Base-by-base conservation (phyloP, 2,113 vertebrate species). In the Shinisaurus crocodilurus region DNA sequence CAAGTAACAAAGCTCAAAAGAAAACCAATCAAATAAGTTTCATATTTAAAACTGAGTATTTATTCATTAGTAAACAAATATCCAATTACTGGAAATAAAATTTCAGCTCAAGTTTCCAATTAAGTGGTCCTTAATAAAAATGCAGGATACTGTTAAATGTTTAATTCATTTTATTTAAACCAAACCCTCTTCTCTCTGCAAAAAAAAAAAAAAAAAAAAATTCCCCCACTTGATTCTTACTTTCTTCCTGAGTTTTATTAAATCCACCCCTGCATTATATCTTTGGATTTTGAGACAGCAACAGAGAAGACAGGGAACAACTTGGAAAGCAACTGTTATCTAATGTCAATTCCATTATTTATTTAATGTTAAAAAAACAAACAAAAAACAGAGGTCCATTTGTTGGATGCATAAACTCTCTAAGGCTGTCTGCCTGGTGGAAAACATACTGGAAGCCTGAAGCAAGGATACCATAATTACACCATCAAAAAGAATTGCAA, bases 391-490 rank as follows among this genome's bases (percentile, higher is more conserved):
- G 60, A 70, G 80, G 77, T n/a, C 80, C 93, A 90, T 92, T 90
- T 90, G 29, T 88, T 84, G 82, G 88, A 89, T 85, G 84, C 82
- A 95, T 86, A 95, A 95, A 96, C 90, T 76, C 89, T 92, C 29
- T 63, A 90, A 86, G 89, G 77, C 85, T 93, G 29, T 79, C 94
- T 95, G 77, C 92, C 92, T 95, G 91, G 83, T 88, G 65, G 91
- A 90, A 95, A 95, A 90, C 92, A 90, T 82, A 72, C 92, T 90
- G 65, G 91, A 90, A 95, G 94, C 84, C 93, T 92, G 85, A 75
- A 95, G 92, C 89, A 93, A 94, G 95, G 88, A 93, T 90, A 91
- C 92, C 89, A 89, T 86, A 94, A 96, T 94, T 96, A 94, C 84
- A 79, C 92, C 20, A 0, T 96, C 94, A 95, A 92, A 90, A 76